Evolutionary conservation across 2,888 invertebrate species (phyloP).

Genomic region (Candidula unifasciata): DNA sequence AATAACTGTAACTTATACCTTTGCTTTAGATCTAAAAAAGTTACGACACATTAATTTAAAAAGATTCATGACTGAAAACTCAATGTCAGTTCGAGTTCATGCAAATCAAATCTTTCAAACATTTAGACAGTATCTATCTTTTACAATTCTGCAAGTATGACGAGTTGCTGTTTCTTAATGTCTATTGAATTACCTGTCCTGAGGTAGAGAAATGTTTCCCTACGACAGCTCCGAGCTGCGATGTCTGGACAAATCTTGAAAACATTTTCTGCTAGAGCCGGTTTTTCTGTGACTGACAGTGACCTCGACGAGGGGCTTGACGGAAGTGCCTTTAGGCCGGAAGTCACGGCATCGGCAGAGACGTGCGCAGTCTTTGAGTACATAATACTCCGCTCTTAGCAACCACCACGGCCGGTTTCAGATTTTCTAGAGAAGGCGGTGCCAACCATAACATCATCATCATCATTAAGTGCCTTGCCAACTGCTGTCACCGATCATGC

Average conservation of each 20-base stretch:
- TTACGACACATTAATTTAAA: no score
- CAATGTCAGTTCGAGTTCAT: no score
- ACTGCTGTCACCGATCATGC: no score
- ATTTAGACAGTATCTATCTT: background rate
- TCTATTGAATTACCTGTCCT: slow-evolving; percentile 49
- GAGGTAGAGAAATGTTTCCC: slow-evolving; percentile 61
- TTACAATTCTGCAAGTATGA: background rate
- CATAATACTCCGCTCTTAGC: slow-evolving; percentile 59
- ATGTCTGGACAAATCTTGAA: slow-evolving; percentile 63
- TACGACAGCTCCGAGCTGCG: slow-evolving; percentile 53
- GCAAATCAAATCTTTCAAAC: no score
- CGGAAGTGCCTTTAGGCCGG: slow-evolving; percentile 5
- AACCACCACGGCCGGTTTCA: background rate
- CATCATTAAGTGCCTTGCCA: background rate
- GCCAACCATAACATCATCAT: background rate
- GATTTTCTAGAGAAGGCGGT: background rate
- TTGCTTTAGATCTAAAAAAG: no score
- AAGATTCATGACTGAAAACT: no score
- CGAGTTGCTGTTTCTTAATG: background rate
- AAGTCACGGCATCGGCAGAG: slow-evolving; percentile 19
- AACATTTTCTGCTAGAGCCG: slow-evolving; percentile 58
- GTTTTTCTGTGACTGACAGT: background rate
- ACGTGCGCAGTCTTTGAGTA: slow-evolving; percentile 45
- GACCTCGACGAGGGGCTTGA: slow-evolving; percentile 6
- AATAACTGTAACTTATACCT: no score